These are phyloP conservation scores for Cichlasoma orientale DNA, from an alignment of 2,797 vertebrate genomes.

Conservation along the genomic window DNA sequence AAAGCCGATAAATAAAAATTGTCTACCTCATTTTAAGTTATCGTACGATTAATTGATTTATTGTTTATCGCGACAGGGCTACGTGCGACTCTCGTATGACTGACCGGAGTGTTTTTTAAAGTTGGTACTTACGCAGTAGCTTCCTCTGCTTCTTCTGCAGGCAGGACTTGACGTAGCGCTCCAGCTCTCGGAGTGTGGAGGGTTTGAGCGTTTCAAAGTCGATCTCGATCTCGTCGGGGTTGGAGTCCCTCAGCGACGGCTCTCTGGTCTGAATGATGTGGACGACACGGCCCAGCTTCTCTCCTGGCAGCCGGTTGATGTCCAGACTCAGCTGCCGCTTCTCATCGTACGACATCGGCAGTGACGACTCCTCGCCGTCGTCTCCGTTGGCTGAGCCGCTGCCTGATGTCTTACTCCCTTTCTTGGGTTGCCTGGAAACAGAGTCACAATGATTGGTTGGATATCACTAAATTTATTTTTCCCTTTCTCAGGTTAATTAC, in stretches of 20 bases:
- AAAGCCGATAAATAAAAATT: too few species aligned
- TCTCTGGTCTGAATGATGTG: constrained; percentile 98
- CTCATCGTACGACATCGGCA: constrained; percentile 97
- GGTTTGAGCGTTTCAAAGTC: constrained; percentile 98
- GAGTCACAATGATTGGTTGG: not conserved
- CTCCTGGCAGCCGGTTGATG: constrained; percentile 94
- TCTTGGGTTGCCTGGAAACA: constrained; percentile 88
- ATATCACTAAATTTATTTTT: not conserved
- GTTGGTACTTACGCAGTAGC: constrained; percentile 88
- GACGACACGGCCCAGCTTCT: constrained; percentile 95
- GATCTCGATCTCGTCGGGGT: constrained; percentile 97
- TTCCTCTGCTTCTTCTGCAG: constrained; percentile 97
- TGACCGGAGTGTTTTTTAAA: not conserved
- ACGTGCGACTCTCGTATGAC: too few species aligned
- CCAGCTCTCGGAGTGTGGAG: constrained; percentile 93
- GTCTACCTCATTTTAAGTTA: too few species aligned
- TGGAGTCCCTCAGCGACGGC: constrained; percentile 95
- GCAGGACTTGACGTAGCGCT: constrained; percentile 98
- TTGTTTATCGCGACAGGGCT: too few species aligned
- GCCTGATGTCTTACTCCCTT: constrained; percentile 81
- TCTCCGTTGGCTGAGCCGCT: constrained; percentile 84
- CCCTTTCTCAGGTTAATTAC: too few species aligned
- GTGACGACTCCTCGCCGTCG: constrained; percentile 90
- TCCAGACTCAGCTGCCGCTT: constrained; percentile 96
- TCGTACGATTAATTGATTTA: too few species aligned